phyloP scores from a whole-genome alignment of 1,140 invertebrate species.

The Microvelia longipes region DNA sequence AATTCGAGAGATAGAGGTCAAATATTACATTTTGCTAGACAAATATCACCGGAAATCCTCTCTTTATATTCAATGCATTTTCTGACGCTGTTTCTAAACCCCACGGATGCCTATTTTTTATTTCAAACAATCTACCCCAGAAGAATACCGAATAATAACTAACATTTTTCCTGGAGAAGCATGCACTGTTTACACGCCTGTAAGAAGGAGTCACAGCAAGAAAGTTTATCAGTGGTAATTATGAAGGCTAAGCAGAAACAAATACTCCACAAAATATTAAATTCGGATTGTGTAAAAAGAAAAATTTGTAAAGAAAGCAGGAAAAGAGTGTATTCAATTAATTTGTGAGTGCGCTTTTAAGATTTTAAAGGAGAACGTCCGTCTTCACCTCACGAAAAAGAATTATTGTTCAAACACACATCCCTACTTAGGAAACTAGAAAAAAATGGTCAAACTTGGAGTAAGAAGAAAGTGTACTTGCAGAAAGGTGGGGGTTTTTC shows the following conservation, averaged over 20 bases:
- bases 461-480: background rate
- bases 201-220: background rate
- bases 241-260: background rate
- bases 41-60: background rate
- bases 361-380: background rate
- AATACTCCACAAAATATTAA: background rate
- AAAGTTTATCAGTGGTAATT: background rate
- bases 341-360: background rate
- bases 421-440: background rate
- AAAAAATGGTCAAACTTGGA: background rate
- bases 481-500: background rate
- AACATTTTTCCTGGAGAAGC: background rate
- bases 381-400: background rate
- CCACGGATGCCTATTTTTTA: background rate
- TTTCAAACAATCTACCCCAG: background rate
- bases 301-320: background rate
- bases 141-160: background rate
- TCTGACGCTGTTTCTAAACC: background rate
- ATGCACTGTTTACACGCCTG: background rate
- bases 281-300: background rate
- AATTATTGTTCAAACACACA: background rate
- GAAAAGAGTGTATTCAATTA: background rate
- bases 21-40: background rate
- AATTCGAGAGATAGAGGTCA: background rate
- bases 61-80: background rate